Base-by-base conservation (phyloP, 92 coral and sea anemone genomes). In the Hydrozoanthus gracilis region DNA sequence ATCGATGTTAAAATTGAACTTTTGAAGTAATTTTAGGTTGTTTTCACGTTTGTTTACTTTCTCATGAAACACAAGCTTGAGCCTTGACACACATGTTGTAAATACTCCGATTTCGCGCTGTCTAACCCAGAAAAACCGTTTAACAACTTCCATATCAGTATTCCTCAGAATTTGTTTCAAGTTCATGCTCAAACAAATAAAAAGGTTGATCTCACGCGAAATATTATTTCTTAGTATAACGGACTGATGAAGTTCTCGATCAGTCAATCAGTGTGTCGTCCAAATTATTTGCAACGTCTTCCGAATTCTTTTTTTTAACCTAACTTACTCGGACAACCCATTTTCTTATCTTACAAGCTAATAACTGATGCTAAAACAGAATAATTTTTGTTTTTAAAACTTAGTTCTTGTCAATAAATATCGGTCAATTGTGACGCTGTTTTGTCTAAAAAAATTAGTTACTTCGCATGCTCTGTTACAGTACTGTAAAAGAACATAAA, bases 351-450 rank as follows among this genome's bases (percentile, higher is more conserved):
- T 58, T 58, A 13, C 65, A 58, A 58, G 15, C 65, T 58, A 58
- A 58, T 58, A 58, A 58, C 65, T 58, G 65, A 58, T 56, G 64
- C 64, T 56, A 56, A 56, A 52, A 11, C 58, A 6, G 58, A 52
- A 52, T 52, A 52, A 52, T 52, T 52, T 52, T 6, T 52, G 58
- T 56, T 56, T 56, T 56, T 56, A 56, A 56, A 56, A 56, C 64
- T 56, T 56, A 56, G 64, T 56, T n/a, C n/a, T n/a, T n/a, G n/a
- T n/a, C n/a, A n/a, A n/a, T n/a, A n/a, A n/a, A n/a, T n/a, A n/a
- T n/a, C n/a, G n/a, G n/a, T n/a, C n/a, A n/a, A n/a, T n/a, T 56
- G 64, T 56, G 64, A 56, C 64, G 64, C 64, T 56, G 64, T 56
- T 56, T 56, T 56, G 64, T 56, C 64, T 56, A 56, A 3, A 56